These are phyloP conservation scores for Syngnathus rostellatus DNA, from an alignment of 2,797 vertebrate species.

Conservation along the genomic window DNA sequence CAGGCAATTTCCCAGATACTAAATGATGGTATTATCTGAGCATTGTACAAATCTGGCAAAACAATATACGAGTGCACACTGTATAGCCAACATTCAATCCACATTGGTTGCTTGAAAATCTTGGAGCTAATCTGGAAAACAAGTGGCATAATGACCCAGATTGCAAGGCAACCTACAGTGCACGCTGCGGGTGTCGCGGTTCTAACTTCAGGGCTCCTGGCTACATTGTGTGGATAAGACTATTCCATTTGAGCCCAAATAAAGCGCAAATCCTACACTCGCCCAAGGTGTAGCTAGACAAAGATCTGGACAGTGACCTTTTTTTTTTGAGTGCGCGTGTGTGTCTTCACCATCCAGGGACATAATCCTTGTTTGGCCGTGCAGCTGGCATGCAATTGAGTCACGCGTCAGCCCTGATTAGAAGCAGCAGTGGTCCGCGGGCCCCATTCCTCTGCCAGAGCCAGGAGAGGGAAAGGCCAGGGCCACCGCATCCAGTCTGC, in stretches of 20 bases:
- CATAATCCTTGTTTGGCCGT: conserved; percentile 66
- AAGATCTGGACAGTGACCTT: conserved; percentile 67
- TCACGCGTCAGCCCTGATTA: conserved; percentile 77
- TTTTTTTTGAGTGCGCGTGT: conserved; percentile 49
- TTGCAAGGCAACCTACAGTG: conserved; percentile 37
- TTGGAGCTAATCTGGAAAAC: conserved; percentile 25
- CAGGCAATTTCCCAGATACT: conserved; percentile 23
- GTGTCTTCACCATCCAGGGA: conserved; percentile 67
- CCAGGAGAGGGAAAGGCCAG: conserved; percentile 66
- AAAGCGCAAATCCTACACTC: conserved; percentile 29
- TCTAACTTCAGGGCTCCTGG: conserved; percentile 23
- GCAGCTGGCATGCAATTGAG: conserved; percentile 72
- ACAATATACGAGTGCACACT: background rate
- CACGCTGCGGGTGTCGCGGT: conserved; percentile 28
- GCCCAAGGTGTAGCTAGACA: conserved; percentile 56
- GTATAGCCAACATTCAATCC: conserved; percentile 10
- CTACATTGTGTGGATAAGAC: conserved; percentile 19
- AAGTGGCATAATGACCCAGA: conserved; percentile 51
- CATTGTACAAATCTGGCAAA: conserved; percentile 20
- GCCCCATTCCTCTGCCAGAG: conserved; percentile 62
- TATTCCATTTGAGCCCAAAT: conserved; percentile 36
- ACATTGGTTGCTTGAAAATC: conserved; percentile 7
- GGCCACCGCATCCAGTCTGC: conserved; percentile 63
- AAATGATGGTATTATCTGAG: conserved; percentile 36
- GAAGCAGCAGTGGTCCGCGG: conserved; percentile 67